A percentile compares a stretch with the other conserved stretches of the same genome.
These are phyloP conservation scores for Dendropsophus ebraccatus DNA, from an alignment of 2,113 vertebrate genomes.

Conservation along the genomic window DNA sequence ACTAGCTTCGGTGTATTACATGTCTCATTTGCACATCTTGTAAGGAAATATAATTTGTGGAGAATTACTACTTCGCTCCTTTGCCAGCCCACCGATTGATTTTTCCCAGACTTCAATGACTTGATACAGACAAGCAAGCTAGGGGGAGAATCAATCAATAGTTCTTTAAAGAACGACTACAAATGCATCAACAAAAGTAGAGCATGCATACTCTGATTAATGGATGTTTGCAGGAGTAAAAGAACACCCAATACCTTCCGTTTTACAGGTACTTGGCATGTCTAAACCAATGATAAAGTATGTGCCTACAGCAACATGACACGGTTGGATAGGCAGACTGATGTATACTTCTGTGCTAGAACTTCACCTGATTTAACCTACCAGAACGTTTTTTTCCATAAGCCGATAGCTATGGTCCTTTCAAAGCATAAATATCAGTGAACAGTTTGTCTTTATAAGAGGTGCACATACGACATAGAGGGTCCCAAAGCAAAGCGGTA, in stretches of 20 bases:
- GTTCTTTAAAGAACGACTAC: background rate
- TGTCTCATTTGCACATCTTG: background rate
- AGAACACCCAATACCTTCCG: background rate
- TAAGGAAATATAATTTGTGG: background rate
- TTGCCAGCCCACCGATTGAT: background rate
- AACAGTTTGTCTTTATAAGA: background rate
- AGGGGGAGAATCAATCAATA: background rate
- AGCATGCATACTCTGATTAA: background rate
- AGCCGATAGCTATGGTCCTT: background rate
- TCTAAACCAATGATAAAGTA: background rate
- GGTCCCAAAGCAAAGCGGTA: background rate
- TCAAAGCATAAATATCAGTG: background rate
- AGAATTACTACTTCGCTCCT: background rate
- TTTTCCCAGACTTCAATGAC: background rate
- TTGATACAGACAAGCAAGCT: background rate
- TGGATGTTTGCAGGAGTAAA: background rate
- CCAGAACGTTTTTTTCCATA: background rate
- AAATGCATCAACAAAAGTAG: background rate
- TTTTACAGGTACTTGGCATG: background rate
- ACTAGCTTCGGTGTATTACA: background rate
- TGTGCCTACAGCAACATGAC: background rate
- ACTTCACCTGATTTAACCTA: background rate
- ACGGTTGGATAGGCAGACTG: background rate
- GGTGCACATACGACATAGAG: background rate
- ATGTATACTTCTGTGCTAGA: background rate